These are phyloP conservation scores for Drosophila pallidifrons DNA, from an alignment of 1,140 invertebrate genomes.

Conservation along the genomic window DNA sequence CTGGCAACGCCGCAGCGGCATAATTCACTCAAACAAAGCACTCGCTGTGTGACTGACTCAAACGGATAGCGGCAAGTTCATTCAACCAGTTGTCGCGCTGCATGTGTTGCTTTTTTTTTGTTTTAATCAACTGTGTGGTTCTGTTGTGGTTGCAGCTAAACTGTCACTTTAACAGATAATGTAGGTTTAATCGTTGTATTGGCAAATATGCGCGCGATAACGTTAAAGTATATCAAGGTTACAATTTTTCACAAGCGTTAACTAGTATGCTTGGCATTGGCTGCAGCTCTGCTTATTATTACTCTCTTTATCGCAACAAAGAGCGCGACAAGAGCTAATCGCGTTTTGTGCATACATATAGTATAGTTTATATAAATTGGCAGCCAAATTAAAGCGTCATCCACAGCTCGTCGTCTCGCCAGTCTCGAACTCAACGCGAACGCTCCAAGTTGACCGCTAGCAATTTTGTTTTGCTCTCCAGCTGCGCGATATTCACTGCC, in stretches of 20 bases:
- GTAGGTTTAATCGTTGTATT: neutral
- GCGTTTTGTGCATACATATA: constrained; percentile 12
- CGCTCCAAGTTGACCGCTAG: constrained; percentile 28
- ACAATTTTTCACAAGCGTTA: constrained; percentile 11
- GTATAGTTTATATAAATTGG: constrained; percentile 59
- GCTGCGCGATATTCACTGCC: constrained; percentile 17
- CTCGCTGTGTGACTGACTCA: constrained; percentile 12
- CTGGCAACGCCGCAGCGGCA: constrained; percentile 28
- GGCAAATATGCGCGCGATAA: constrained; percentile 8
- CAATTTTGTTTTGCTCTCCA: constrained; percentile 1
- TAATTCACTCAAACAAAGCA: constrained; percentile 14
- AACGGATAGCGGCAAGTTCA: constrained; percentile 32
- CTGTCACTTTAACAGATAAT: constrained; percentile 10
- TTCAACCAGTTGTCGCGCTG: constrained; percentile 34
- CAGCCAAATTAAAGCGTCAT: constrained; percentile 41
- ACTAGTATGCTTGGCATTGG: constrained; percentile 21
- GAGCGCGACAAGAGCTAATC: constrained; percentile 50
- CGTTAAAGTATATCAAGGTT: constrained; percentile 29
- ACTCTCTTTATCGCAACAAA: constrained; percentile 46
- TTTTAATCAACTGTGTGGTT: constrained; percentile 2
- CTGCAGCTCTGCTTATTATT: neutral
- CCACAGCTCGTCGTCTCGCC: constrained; percentile 23
- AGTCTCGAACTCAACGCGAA: constrained; percentile 36
- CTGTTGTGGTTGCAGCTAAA: constrained; percentile 9
- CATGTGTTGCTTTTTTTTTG: neutral